Evolutionary conservation across 2,113 vertebrate species (phyloP).

Genomic region (cat (Felis catus)): F.catus_Fca126_mat1.0 CM031423.1:36859501-36860000

Average conservation of each 20-base stretch:
- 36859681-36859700: slow-evolving; percentile 81
- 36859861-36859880: neutral
- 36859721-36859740: slow-evolving; percentile 53
- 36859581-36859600: slow-evolving; percentile 64
- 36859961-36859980: neutral
- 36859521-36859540: slow-evolving; percentile 9
- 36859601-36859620: slow-evolving; percentile 69
- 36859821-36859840: slow-evolving; percentile 47
- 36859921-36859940: neutral
- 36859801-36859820: slow-evolving; percentile 51
- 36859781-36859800: slow-evolving; percentile 83
- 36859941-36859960: accelerated
- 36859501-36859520: neutral
- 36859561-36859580: neutral
- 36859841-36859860: slow-evolving; percentile 40
- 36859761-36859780: slow-evolving; percentile 85
- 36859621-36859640: slow-evolving; percentile 61
- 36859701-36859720: slow-evolving; percentile 85
- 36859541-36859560: slow-evolving; percentile 34
- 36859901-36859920: slow-evolving; percentile 35
- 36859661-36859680: slow-evolving; percentile 74
- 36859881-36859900: neutral
- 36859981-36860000: slow-evolving; percentile 71
- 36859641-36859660: slow-evolving; percentile 57
- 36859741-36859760: slow-evolving; percentile 60